Percentiles rank a stretch among this genome's conserved stretches.
These are phyloP conservation scores for Myanophis thanlyinensis DNA, from an alignment of 2,113 vertebrate species.

Conservation along the genomic window DNA sequence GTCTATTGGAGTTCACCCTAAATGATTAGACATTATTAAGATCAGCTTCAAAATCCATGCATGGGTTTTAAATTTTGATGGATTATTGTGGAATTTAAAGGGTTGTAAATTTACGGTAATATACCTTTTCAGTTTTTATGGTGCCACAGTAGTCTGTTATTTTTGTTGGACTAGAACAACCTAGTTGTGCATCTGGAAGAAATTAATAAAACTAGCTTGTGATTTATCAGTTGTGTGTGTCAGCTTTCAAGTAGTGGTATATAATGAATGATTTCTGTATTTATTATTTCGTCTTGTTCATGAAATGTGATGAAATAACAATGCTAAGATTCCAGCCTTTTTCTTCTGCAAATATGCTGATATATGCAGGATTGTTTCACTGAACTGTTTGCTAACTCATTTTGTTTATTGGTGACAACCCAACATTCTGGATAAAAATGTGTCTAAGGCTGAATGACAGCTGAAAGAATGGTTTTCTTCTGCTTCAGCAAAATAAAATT, in stretches of 20 bases:
- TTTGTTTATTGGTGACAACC: background rate
- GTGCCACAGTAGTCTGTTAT: background rate
- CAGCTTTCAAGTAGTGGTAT: background rate
- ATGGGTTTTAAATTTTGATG: background rate
- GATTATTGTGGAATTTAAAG: background rate
- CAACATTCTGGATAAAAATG: background rate
- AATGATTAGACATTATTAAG: background rate
- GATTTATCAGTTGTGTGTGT: background rate
- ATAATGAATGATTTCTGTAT: background rate
- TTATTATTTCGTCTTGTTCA: background rate
- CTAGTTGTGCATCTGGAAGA: background rate
- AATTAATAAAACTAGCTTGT: background rate
- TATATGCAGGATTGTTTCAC: background rate
- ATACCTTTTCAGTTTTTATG: background rate
- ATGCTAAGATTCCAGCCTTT: background rate
- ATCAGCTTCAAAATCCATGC: background rate
- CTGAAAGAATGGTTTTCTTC: slow-evolving; percentile 4
- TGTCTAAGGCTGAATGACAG: background rate
- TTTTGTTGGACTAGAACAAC: background rate
- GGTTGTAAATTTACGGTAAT: background rate
- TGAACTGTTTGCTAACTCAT: background rate
- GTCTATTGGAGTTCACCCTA: background rate
- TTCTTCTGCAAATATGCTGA: background rate
- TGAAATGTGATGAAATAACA: background rate
- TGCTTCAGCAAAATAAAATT: background rate